Base-by-base conservation (phyloP, 2,113 vertebrate genomes). In the Boulengeromyrus knoepffleri region DNA sequence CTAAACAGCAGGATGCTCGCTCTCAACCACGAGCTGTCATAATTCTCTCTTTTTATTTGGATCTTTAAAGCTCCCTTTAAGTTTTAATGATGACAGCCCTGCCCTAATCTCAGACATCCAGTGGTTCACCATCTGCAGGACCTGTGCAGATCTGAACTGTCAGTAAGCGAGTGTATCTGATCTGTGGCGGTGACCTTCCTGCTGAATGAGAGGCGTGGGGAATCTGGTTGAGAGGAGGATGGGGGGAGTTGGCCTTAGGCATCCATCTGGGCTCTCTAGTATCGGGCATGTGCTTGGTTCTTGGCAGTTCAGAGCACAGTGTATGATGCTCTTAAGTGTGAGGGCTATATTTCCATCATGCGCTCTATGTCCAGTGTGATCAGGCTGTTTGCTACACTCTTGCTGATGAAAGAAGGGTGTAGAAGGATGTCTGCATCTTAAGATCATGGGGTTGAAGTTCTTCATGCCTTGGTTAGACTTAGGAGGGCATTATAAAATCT, bases 101-200 rank as follows among this genome's bases (percentile, higher is more conserved):
- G 85, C 24, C 74, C 21, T 88, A 84, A 88, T 90, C 88, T 31
- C 36, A 6, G 31, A 45, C 53, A 85, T 58, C 86, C 88, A 84
- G 89, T 27, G 52, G 87, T 62, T 36, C 56, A 21, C 45, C 87
- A 88, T 90, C 49, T 88, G 86, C 83, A 90, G 66, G 39, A 27
- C 84, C 83, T 45, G 42, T 1, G n/a, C 83, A 52, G 46, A 36
- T 84, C 70, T 83, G 36, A 88, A 70, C 86, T 53, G 85, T 15
- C 27, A 9, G 53, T 88, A 88, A 90, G 88, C 91, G 62, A 90
- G 83, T 88, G 85, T 90, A 50, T 90, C 90, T 66, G 90, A 88
- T 88, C 85, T 88, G 53, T 47, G 45, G 27, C 49, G 31, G 47
- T n/a, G 50, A 70, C 53, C 50, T 87, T 88, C 49, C 10, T 80